Conservation (phyloP, 2,797 vertebrate species). For the Aeoliscus strigatus region DNA sequence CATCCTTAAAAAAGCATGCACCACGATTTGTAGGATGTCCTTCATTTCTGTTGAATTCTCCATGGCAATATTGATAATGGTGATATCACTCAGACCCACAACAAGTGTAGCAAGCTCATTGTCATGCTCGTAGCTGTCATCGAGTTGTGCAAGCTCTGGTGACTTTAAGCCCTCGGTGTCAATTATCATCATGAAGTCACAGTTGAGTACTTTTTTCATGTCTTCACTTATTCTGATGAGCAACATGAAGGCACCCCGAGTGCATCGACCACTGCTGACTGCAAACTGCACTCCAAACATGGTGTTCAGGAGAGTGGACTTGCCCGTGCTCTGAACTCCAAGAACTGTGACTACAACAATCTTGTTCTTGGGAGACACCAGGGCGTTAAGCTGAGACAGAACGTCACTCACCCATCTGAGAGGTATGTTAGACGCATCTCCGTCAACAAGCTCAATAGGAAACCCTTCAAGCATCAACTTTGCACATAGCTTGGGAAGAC, state of each 20-base stretch:
- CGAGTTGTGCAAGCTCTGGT: slow-evolving; percentile 61
- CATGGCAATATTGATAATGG: slow-evolving; percentile 70
- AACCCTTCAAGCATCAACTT: slow-evolving; percentile 66
- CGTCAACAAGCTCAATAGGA: slow-evolving; percentile 79
- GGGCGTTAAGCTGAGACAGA: slow-evolving; percentile 63
- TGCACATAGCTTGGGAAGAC: slow-evolving; percentile 72
- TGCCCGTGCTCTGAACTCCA: slow-evolving; percentile 72
- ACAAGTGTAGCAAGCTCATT: slow-evolving; percentile 73
- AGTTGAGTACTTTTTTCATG: slow-evolving; percentile 59
- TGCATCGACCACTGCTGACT: slow-evolving; percentile 73
- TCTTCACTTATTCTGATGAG: slow-evolving; percentile 64
- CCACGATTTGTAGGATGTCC: slow-evolving; percentile 66
- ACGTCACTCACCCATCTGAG: slow-evolving; percentile 73
- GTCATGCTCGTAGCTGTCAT: slow-evolving; percentile 67
- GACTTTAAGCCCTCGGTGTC: slow-evolving; percentile 74
- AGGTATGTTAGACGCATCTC: slow-evolving; percentile 77
- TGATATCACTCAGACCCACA: slow-evolving; percentile 69
- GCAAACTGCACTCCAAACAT: slow-evolving; percentile 80
- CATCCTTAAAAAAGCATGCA: slow-evolving; percentile 73
- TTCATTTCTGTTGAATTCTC: slow-evolving; percentile 72
- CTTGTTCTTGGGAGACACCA: slow-evolving; percentile 57
- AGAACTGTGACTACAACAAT: slow-evolving; percentile 74
- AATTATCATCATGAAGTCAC: slow-evolving; percentile 67
- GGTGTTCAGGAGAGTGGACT: slow-evolving; percentile 72
- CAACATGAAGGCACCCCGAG: slow-evolving; percentile 72